Evolutionary conservation across 2,113 vertebrate species (phyloP).

Genomic region (Eonycteris spelaea): DNA sequence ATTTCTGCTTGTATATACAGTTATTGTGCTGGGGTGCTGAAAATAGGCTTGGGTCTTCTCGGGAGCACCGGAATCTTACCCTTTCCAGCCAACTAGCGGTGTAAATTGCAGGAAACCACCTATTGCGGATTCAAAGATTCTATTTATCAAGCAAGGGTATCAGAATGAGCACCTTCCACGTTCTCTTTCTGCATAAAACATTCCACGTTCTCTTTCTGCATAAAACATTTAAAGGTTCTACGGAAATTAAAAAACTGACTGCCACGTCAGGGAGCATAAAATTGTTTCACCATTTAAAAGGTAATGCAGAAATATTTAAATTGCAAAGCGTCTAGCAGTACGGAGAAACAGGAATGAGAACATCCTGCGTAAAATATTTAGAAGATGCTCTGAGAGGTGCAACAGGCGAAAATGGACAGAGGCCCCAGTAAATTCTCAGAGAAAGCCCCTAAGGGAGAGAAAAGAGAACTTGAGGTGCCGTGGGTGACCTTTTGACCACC

Average conservation of each 20-base stretch:
- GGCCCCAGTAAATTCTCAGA: background rate
- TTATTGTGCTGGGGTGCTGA: background rate
- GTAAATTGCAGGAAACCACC: background rate
- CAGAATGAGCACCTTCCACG: background rate
- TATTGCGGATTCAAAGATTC: background rate
- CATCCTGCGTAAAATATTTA: background rate
- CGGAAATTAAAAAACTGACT: background rate
- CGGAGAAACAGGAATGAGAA: background rate
- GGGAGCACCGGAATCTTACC: background rate
- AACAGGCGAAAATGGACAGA: background rate
- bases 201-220: background rate
- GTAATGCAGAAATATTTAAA: background rate
- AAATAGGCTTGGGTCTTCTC: background rate
- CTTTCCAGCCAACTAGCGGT: background rate
- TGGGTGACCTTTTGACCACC: background rate
- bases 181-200: background rate
- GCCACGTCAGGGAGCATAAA: background rate
- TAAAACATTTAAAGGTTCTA: background rate
- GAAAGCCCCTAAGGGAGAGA: background rate
- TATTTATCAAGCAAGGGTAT: background rate
- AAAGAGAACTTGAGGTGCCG: background rate
- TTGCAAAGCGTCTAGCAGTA: background rate
- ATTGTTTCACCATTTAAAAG: background rate
- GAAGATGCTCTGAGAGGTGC: background rate
- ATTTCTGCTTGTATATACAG: slow-evolving; percentile 32